Evolutionary conservation across 2,888 invertebrate genomes (phyloP).

Genomic region (Podotricha telesiphe): DNA sequence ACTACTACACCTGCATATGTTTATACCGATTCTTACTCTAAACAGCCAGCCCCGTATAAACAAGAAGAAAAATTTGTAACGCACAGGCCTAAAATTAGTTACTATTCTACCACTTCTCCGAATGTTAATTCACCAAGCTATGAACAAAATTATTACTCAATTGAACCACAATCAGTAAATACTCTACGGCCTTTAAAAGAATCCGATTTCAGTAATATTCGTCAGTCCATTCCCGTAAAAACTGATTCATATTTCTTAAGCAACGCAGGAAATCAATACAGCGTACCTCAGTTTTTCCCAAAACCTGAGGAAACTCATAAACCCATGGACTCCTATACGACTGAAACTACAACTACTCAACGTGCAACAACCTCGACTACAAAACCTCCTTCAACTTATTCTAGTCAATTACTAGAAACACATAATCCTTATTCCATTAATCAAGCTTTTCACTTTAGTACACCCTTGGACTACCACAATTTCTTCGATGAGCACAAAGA

Average conservation of each 20-base stretch:
- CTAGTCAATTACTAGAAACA: conserved; percentile 72
- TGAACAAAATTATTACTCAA: conserved; percentile 70
- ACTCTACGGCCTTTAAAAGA: conserved; percentile 61
- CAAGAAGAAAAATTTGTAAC: conserved; percentile 66
- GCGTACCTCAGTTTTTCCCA: conserved; percentile 57
- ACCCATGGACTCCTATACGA: conserved; percentile 56
- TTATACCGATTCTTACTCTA: conserved; percentile 54
- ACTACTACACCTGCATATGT: conserved; percentile 51
- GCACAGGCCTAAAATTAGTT: conserved; percentile 72
- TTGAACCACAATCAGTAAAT: conserved; percentile 73
- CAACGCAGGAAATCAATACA: conserved; percentile 60
- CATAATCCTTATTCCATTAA: conserved; percentile 80
- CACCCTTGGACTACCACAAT: conserved; percentile 74
- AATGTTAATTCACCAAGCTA: conserved; percentile 58
- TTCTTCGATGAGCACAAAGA: conserved; percentile 72
- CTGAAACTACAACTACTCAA: conserved; percentile 58
- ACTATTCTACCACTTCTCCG: conserved; percentile 71
- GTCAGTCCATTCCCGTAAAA: conserved; percentile 53
- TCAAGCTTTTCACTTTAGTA: conserved; percentile 78
- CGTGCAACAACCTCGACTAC: conserved; percentile 61
- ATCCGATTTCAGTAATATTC: conserved; percentile 48
- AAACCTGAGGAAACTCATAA: conserved; percentile 51
- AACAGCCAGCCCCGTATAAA: conserved; percentile 50
- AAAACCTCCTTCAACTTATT: conserved; percentile 66
- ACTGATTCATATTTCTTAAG: conserved; percentile 63